Evolutionary conservation across 2,113 vertebrate genomes (phyloP).

Genomic region (human (Homo sapiens)): DNA sequence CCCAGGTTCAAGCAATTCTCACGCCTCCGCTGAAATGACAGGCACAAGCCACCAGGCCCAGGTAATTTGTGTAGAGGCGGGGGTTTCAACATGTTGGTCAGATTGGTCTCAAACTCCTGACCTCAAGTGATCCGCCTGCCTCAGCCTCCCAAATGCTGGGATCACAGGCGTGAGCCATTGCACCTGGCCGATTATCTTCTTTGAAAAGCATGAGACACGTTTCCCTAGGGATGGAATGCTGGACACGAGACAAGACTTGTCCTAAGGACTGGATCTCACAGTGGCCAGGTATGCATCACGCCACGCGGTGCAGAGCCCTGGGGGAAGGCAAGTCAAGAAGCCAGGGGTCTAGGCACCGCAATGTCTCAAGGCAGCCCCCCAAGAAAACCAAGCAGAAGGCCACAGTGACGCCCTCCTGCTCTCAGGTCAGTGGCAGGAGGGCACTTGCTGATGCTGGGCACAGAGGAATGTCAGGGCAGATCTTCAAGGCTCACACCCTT

Average conservation of each 20-base stretch:
- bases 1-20: too few species aligned
- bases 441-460: too few species aligned
- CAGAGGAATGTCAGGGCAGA: neutral
- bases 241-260: neutral
- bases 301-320: neutral
- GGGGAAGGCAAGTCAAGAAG: neutral
- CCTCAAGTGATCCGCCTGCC: too few species aligned
- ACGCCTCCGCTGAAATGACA: too few species aligned
- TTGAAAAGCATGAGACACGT: neutral
- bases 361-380: neutral
- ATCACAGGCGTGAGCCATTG: too few species aligned
- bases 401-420: neutral
- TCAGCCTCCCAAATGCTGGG: too few species aligned
- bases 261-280: neutral
- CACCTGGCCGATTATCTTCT: neutral
- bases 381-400: neutral
- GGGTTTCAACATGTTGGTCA: too few species aligned
- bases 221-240: neutral
- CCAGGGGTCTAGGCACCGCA: neutral
- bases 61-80: too few species aligned
- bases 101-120: too few species aligned
- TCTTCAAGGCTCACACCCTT: neutral
- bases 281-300: rapidly evolving
- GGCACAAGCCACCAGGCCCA: too few species aligned
- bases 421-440: neutral